Evolutionary conservation across 2,797 vertebrate genomes (phyloP), one percentile per base, ranked within the genome.

Genomic region (Delichon dasypus): DNA sequence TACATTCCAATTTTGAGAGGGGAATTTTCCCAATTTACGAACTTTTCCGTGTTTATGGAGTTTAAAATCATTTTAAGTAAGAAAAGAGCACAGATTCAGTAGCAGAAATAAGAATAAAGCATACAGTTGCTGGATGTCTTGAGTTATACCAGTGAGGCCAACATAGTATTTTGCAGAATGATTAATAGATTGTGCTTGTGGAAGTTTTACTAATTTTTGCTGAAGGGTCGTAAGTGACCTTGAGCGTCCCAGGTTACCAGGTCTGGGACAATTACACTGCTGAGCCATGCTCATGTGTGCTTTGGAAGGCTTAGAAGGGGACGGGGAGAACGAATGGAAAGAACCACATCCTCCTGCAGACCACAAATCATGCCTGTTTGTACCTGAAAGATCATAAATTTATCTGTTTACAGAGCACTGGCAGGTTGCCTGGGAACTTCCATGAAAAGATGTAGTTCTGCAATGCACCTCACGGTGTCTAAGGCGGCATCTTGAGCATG

Each of bases 351-450:
- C 76, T 95, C 47, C 81, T 92, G 34, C 62, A 58, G 61, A 80
- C 50, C 77, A 88, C 83, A 95, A 88, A 94, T 90, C 80, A 45
- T 38, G 58, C 70, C 30, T 94, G 90, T 96, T 97, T 90, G 72
- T 95, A 97, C 95, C 94, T 96, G 95, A 96, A 95, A 73, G 71
- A 77, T 77, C 90, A 88, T 96, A 95, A 96, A 96, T 90, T 51
- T 79, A 21, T 67, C 91, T 94, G 82, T 94, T 94, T 94, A 77
- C 82, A 86, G 79, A 92, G 77, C 30, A 26, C 90, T 96, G 94
- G 90, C 95, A 81, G 45, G 30, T 44, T 0, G 17, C 93, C 92
- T 78, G 82, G 91, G 74, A 94, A 83, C 79, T 92, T 90, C 93
- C 88, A 88, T 89, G 70, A 72, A 29, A 71, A 75, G 77, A 72